Evolutionary conservation across 1,140 invertebrate genomes (phyloP).

Genomic region (Magallana angulata): DNA sequence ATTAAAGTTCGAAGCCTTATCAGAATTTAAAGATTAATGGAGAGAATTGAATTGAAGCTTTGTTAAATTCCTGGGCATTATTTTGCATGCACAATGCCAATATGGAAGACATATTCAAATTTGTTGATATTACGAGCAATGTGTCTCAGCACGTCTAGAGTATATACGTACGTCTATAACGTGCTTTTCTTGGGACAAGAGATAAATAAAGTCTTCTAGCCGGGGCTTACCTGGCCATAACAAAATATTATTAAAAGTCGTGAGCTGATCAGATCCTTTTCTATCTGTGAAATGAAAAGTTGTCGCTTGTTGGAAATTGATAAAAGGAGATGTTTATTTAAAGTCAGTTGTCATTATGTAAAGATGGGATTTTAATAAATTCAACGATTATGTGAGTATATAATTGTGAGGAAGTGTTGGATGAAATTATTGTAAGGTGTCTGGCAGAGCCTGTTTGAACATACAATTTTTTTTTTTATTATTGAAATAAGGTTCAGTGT

Average conservation of each 20-base stretch:
- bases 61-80: constrained; percentile 35
- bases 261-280: background rate
- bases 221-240: constrained; percentile 5
- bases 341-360: background rate
- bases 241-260: constrained; percentile 28
- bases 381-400: constrained; percentile 1
- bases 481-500: background rate
- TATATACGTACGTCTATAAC: constrained; percentile 8
- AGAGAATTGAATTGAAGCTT: constrained; percentile 21
- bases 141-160: constrained; percentile 34
- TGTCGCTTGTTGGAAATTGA: background rate
- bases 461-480: background rate
- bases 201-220: constrained; percentile 27
- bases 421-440: background rate
- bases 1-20: constrained; percentile 30
- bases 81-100: constrained; percentile 32
- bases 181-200: constrained; percentile 14
- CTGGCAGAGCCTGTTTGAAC: background rate
- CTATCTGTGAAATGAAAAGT: constrained; percentile 21
- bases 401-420: background rate
- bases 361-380: constrained; percentile 7
- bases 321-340: background rate
- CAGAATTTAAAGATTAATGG: constrained; percentile 38
- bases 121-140: constrained; percentile 36
- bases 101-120: constrained; percentile 28